phyloP scores from a whole-genome alignment of 2,797 vertebrate species.

The Toxotes lorentzi region DNA sequence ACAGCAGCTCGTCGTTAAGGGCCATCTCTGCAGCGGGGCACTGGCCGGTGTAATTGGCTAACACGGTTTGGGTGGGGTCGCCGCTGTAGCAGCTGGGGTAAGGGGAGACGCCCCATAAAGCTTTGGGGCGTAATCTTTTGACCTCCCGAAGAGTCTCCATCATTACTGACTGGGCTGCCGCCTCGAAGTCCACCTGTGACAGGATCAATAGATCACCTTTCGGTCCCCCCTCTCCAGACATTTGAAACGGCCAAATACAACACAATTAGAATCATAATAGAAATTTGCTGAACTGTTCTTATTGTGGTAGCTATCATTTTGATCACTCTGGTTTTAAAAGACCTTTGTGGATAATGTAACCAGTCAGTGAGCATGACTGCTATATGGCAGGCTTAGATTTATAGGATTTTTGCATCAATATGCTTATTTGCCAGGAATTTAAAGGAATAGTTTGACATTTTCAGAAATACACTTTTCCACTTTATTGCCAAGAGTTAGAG shows the following conservation, averaged over 20 bases:
- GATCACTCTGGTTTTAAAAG: neutral
- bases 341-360: neutral
- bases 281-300: neutral
- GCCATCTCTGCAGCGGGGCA: constrained; percentile 83
- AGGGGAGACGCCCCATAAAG: constrained; percentile 85
- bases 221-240: neutral
- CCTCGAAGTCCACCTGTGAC: constrained; percentile 87
- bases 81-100: constrained; percentile 85
- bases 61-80: constrained; percentile 68
- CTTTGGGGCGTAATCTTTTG: constrained; percentile 84
- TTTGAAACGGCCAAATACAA: neutral
- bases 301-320: neutral
- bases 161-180: constrained; percentile 85
- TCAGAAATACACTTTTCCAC: too few species aligned
- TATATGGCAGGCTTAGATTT: neutral
- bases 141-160: constrained; percentile 85
- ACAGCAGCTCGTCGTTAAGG: constrained; percentile 84
- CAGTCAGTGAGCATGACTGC: neutral
- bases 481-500: neutral
- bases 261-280: neutral
- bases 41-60: constrained; percentile 81
- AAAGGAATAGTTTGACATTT: neutral
- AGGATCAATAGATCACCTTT: constrained; percentile 32
- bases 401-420: neutral
- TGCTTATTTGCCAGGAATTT: neutral